Base-by-base conservation (phyloP, 1,140 invertebrate genomes). In the Marisa cornuarietis region DNA sequence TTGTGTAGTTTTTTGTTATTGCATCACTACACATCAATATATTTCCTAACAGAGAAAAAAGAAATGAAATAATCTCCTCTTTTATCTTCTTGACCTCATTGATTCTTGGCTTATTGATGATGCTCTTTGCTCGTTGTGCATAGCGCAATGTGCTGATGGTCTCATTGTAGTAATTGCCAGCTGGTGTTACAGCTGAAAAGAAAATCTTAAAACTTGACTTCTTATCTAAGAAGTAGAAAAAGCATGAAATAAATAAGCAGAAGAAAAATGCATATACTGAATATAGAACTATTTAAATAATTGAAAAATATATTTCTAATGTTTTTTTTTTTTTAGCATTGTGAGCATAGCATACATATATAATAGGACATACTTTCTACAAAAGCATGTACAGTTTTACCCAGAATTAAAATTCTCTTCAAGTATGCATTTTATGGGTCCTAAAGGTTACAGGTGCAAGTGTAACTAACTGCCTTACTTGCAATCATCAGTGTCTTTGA, bases 401-500 rank as follows among this genome's bases (percentile, higher is more conserved):
- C 31, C 31, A 0, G 31, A 42, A 42, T 42, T 42, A 42, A 42
- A 42, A 42, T 42, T 42, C 31, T 42, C 31, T 42, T 42, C 0
- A 42, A 0, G 31, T 42, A 42, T 42, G 31, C 31, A 42, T 42
- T 42, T 42, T 42, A 2, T 42, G 6, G 31, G 31, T 42, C 31
- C 31, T 42, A 6, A 42, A 42, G 31, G 31, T 42, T 42, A 42
- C 31, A 42, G 31, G 31, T 2, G 31, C 1, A 42, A 42, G 31
- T 42, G 31, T 42, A 42, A 42, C 71, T n/a, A 74, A 68, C 71
- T 42, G 51, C 91, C 92, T 91, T 91, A 94, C 93, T 93, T 74
- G 95, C 95, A 76, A 96, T 95, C 96, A 98, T 97, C 62, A 97
- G 96, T 6, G 96, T 98, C 89, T 97, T 97, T 1, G 96, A 96